Base-by-base conservation (phyloP, 2,888 invertebrate genomes). In the Halictus ligatus region DNA sequence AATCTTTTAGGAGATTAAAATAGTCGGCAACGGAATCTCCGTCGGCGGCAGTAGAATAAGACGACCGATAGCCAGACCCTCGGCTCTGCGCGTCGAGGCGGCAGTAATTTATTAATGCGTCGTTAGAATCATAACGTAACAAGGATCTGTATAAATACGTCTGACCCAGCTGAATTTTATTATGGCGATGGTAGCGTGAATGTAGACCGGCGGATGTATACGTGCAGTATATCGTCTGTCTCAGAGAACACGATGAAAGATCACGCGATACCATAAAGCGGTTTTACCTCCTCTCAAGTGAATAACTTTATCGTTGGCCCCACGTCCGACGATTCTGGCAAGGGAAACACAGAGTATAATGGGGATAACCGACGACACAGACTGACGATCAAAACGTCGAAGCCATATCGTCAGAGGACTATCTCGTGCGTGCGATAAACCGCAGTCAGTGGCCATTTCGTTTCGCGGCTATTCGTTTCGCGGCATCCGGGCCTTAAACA, bases 251-350 rank as follows among this genome's bases (percentile, higher is more conserved):
- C 48, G 60, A 67, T 48, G 79, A 78, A 25, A 64, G 75, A 60
- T 76, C 75, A 75, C 74, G 77, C 80, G 78, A 80, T 79, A 78
- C 78, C 78, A 69, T 88, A 82, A 89, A 90, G 83, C 76, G 78
- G 73, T 88, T 79, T 83, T 78, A 78, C 77, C 76, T 43, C 43
- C 75, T 48, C 35, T 29, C 73, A 80, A 74, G 89, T 86, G 86
- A 82, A 80, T 86, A 88, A 83, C 80, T 89, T 75, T 64, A 67
- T 77, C 54, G 46, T 40, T 25, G 8, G 35, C 58, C 29, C 43
- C 35, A 18, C 13, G 35, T 64, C 18, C 18, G 67, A 64, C 35
- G n/a, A 21, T 29, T 40, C 69, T 40, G 40, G 21, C 40, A 69
- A 40, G 40, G 40, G 69, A 69, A 69, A 69, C 40, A 40, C 21